These are phyloP conservation scores for Deilephila elpenor DNA, from an alignment of 2,888 invertebrate species.

Conservation along the genomic window DNA sequence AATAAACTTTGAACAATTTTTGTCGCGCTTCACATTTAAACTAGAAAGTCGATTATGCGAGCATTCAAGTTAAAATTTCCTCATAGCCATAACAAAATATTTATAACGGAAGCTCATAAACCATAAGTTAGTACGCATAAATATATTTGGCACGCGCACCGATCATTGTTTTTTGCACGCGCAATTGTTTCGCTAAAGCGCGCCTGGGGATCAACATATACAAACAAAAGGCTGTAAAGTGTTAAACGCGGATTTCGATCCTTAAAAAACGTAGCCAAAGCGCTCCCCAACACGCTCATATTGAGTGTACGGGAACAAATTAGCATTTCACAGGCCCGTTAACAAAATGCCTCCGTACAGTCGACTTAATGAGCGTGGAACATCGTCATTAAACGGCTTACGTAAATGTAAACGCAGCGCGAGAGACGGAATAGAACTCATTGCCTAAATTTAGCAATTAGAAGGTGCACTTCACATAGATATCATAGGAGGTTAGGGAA, in stretches of 20 bases:
- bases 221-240: constrained; percentile 65
- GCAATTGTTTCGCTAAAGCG: constrained; percentile 43
- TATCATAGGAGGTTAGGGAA: constrained; percentile 55
- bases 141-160: constrained; percentile 41
- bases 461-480: constrained; percentile 57
- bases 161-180: constrained; percentile 45
- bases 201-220: constrained; percentile 60
- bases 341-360: constrained; percentile 68
- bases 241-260: constrained; percentile 53
- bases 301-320: constrained; percentile 76
- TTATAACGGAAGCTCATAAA: constrained; percentile 1
- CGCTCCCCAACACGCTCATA: constrained; percentile 69
- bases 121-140: constrained; percentile 34
- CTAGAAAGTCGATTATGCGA: neutral
- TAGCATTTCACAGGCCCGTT: constrained; percentile 80
- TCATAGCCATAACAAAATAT: constrained; percentile 3
- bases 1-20: neutral
- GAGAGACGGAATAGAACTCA: constrained; percentile 47
- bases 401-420: constrained; percentile 61
- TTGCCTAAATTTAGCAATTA: constrained; percentile 71
- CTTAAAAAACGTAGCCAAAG: constrained; percentile 68
- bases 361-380: constrained; percentile 77
- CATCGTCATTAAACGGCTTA: constrained; percentile 76
- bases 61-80: neutral
- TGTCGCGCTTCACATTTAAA: constrained; percentile 4